Evolutionary conservation across 1,140 invertebrate species (phyloP).

Genomic region (Amphibalanus amphitrite): DNA sequence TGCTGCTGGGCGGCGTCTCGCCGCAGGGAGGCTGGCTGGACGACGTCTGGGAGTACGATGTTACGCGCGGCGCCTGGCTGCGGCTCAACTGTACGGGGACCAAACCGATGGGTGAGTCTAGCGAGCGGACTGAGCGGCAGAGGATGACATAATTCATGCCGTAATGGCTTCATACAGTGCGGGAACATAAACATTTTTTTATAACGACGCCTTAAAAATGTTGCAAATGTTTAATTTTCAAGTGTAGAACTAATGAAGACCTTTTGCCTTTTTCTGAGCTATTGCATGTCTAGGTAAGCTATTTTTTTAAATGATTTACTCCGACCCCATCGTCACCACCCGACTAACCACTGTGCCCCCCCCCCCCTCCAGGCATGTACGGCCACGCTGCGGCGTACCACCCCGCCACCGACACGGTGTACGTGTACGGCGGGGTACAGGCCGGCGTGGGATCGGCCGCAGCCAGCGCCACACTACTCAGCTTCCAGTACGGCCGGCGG

Average conservation of each 20-base stretch:
- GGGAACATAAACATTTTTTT: no score
- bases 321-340: no score
- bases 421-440: constrained; percentile 73
- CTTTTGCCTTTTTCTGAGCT: no score
- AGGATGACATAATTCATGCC: no score
- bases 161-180: no score
- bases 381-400: constrained; percentile 83
- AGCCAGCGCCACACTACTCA: constrained; percentile 54
- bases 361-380: constrained; percentile 42
- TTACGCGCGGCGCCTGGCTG: constrained; percentile 51
- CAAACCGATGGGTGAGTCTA: constrained; percentile 48
- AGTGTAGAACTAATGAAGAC: no score
- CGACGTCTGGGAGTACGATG: constrained; percentile 62
- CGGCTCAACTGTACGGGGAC: constrained; percentile 46
- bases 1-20: constrained; percentile 78
- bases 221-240: no score
- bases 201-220: no score
- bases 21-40: constrained; percentile 54
- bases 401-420: constrained; percentile 56
- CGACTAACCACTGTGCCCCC: no score
- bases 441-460: constrained; percentile 50
- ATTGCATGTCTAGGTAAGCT: no score
- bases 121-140: no score
- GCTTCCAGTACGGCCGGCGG: constrained; percentile 51
- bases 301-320: no score